Percentiles rank a stretch among this genome's conserved stretches.
Evolutionary conservation across 2,797 vertebrate species (phyloP).

Genomic region (Lagorchestes hirsutus): DNA sequence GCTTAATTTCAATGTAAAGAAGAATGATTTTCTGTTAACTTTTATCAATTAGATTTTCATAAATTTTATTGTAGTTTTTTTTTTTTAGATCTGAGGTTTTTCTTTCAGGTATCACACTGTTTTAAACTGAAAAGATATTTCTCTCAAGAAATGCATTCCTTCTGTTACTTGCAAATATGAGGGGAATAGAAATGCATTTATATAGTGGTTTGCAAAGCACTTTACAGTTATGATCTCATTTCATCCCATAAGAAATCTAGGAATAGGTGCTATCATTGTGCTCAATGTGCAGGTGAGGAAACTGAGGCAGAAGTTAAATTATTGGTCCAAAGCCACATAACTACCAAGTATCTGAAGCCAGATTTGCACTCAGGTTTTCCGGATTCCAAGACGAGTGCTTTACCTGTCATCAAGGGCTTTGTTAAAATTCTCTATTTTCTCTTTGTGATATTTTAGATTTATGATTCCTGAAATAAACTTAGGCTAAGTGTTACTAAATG

Average conservation of each 20-base stretch:
- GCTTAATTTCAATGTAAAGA: background rate
- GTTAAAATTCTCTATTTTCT: background rate
- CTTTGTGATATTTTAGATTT: background rate
- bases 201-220: background rate
- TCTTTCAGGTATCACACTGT: background rate
- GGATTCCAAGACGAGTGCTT: background rate
- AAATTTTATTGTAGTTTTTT: slow-evolving; percentile 39
- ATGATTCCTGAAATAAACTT: background rate
- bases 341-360: background rate
- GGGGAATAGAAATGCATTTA: background rate
- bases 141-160: background rate
- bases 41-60: slow-evolving; percentile 44
- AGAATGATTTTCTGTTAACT: slow-evolving; percentile 17
- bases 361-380: background rate
- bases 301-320: background rate
- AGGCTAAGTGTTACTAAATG: background rate
- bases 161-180: background rate
- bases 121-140: slow-evolving; percentile 11
- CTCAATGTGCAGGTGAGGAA: background rate
- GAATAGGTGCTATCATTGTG: background rate
- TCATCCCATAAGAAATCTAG: background rate
- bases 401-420: background rate
- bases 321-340: background rate
- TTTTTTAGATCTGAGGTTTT: background rate
- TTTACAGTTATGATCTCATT: background rate